Base-by-base conservation (phyloP, 2,113 vertebrate genomes). In the Pitta sordida region DNA sequence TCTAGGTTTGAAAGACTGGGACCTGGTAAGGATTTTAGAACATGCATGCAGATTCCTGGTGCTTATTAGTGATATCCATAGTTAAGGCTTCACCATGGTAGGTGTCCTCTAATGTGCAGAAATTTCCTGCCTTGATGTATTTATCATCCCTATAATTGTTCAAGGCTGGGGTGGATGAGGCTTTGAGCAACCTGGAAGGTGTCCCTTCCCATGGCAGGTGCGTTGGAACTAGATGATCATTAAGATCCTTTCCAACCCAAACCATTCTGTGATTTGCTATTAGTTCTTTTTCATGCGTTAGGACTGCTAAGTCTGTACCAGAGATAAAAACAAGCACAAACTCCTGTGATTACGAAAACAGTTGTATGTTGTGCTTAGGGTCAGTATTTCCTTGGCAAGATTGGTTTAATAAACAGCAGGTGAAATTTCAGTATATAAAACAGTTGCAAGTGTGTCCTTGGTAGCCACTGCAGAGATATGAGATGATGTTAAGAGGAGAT, bases 141-240 rank as follows among this genome's bases (percentile, higher is more conserved):
- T 74, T 81, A 10, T 59, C 19, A 24, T 52, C n/a, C 19, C 29
- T 60, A 29, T 10, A 74, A 65, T 81, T 67, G 44, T 74, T 59
- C 27, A 39, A 52, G 37, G n/a, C 7, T 20, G 15, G 29, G 37
- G 16, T 52, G 30, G 27, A 26, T 46, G 44, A n/a, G 29, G 65
- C 37, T 74, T 52, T 17, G 13, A 52, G n/a, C n/a, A 67, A 6
- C 23, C 23, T 21, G 16, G 39, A 52, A 75, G 15, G 7, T 44
- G 15, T 46, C 19, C 7, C 15, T 52, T 46, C 46, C 24, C 11
- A 11, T 39, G 46, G n/a, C 5, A 18, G 7, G 0, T 1, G 16
- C 3, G 3, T 22, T 82, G 9, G 39, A 68, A 22, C n/a, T 13
- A 22, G 37, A 34, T 60, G 23, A 44, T 60, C 24, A 15, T 56